phyloP scores from a whole-genome alignment of 2,888 invertebrate genomes.

The Yponomeuta malinellus region DNA sequence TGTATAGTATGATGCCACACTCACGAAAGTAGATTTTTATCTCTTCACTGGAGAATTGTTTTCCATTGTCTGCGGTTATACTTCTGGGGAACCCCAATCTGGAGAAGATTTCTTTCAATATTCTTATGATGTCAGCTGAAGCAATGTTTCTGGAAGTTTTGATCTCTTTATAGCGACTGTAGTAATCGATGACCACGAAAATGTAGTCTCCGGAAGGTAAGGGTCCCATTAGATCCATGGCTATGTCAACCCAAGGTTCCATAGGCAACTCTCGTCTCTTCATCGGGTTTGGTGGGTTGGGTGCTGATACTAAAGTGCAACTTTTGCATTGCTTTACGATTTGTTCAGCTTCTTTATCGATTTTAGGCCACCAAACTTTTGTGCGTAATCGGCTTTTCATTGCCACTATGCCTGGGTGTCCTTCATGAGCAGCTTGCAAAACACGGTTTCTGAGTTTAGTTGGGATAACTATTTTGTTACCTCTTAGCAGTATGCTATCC shows the following conservation, averaged over 20 bases:
- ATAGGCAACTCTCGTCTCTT: slow-evolving; percentile 17
- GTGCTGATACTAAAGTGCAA: slow-evolving; percentile 15
- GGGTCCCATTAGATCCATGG: slow-evolving; percentile 18
- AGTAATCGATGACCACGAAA: slow-evolving; percentile 17
- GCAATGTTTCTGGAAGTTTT: slow-evolving; percentile 14
- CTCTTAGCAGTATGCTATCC: slow-evolving; percentile 19
- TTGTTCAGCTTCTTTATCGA: slow-evolving; percentile 15
- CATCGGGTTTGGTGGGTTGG: slow-evolving; percentile 21
- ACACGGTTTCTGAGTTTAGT: slow-evolving; percentile 16
- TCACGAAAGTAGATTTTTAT: slow-evolving; percentile 22
- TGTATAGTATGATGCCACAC: slow-evolving; percentile 20
- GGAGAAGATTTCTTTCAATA: slow-evolving; percentile 16
- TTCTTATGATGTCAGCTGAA: slow-evolving; percentile 6
- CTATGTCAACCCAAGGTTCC: slow-evolving; percentile 17
- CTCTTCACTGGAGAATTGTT: slow-evolving; percentile 25
- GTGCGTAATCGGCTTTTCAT: slow-evolving; percentile 35
- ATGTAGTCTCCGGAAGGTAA: slow-evolving; percentile 15
- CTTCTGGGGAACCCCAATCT: slow-evolving; percentile 23
- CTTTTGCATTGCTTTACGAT: slow-evolving; percentile 7
- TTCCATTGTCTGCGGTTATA: slow-evolving; percentile 27
- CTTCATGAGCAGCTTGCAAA: slow-evolving; percentile 21
- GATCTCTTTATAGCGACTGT: slow-evolving; percentile 16
- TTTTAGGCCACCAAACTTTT: slow-evolving; percentile 18
- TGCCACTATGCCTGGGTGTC: slow-evolving; percentile 36
- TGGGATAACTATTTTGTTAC: slow-evolving; percentile 17